A percentile compares a stretch with the other conserved stretches of the same genome.
phyloP scores from a whole-genome alignment of 30 jellyfish, hydroid and myxozoan genomes.

The Pelagia noctiluca region DNA sequence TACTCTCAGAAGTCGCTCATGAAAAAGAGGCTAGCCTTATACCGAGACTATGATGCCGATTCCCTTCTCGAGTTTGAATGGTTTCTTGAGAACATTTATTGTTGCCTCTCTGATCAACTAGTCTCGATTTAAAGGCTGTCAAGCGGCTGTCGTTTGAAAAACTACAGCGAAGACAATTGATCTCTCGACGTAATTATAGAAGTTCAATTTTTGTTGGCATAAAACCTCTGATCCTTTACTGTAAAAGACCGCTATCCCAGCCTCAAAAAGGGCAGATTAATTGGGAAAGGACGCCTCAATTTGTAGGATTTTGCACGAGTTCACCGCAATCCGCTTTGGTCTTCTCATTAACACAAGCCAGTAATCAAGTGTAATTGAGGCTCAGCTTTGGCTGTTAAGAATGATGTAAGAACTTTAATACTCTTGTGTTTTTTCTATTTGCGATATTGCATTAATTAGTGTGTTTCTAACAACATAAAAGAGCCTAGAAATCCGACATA shows the following conservation, averaged over 20 bases:
- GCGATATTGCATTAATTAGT: no score
- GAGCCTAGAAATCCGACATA: no score
- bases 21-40: no score
- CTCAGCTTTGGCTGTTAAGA: no score
- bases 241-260: background rate
- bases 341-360: no score
- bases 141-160: background rate
- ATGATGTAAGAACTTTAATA: no score
- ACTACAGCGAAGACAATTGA: background rate
- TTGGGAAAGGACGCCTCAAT: background rate
- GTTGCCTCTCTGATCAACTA: background rate
- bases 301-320: background rate
- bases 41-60: no score
- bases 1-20: no score
- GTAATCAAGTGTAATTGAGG: no score
- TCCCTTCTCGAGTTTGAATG: no score
- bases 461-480: no score
- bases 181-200: background rate
- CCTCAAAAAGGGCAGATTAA: conserved; percentile 1
- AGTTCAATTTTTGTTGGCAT: background rate
- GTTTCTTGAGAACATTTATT: background rate
- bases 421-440: no score
- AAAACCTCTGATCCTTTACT: background rate
- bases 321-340: background rate
- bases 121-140: background rate